Percentiles rank a stretch among this genome's conserved stretches.
These are phyloP conservation scores for Morone saxatilis DNA, from an alignment of 2,113 vertebrate species.

Conservation along the genomic window DNA sequence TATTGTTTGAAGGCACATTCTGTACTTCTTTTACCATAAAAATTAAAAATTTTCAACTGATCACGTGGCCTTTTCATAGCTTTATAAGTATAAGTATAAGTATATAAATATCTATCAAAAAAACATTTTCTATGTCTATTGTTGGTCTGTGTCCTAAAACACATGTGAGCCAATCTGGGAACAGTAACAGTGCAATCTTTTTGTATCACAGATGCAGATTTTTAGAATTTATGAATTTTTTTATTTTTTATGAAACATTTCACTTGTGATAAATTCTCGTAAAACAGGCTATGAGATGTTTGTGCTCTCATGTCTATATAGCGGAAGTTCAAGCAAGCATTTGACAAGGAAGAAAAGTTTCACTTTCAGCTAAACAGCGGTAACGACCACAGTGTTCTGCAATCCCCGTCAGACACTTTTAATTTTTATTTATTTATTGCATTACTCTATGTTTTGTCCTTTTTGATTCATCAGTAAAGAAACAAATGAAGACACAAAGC, in stretches of 20 bases:
- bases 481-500: background rate
- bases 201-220: background rate
- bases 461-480: background rate
- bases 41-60: background rate
- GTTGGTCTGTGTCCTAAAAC: background rate
- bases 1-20: background rate
- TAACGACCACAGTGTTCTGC: background rate
- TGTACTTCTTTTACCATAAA: background rate
- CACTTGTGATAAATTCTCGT: background rate
- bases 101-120: background rate
- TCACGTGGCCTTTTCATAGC: too few relatives aligned
- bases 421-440: background rate
- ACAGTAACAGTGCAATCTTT: background rate
- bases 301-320: background rate
- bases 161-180: too few relatives aligned
- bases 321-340: background rate
- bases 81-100: too few relatives aligned
- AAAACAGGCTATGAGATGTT: background rate
- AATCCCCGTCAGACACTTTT: background rate
- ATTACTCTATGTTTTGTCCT: background rate
- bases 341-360: background rate
- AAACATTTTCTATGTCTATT: background rate
- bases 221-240: background rate
- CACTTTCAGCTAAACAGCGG: background rate
- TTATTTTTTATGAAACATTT: background rate